Evolutionary conservation across 2,113 vertebrate genomes (phyloP).

Genomic region (Saguinus imperator): DNA sequence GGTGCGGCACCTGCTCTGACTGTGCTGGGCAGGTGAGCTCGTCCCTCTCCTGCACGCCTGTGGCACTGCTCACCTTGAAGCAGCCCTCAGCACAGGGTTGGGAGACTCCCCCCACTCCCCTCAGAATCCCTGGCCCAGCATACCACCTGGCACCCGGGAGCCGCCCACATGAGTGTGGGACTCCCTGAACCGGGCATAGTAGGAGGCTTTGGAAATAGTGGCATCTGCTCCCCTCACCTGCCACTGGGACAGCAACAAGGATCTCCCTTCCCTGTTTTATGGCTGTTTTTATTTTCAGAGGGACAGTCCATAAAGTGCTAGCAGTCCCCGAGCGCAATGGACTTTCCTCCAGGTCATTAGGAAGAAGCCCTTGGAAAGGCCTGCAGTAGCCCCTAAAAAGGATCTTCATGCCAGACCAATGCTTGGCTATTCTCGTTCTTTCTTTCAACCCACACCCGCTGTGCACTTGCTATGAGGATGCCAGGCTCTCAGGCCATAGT

Average conservation of each 20-base stretch:
- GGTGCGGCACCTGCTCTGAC: neutral
- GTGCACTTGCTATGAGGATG: accelerated
- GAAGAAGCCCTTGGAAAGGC: neutral
- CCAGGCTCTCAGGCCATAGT: neutral
- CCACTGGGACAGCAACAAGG: neutral
- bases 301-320: neutral
- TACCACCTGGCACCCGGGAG: neutral
- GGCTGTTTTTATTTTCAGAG: neutral
- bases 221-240: neutral
- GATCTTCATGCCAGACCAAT: neutral
- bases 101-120: neutral
- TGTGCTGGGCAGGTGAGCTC: neutral
- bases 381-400: neutral
- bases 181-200: neutral
- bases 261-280: neutral
- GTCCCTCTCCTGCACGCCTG: neutral
- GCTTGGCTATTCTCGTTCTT: neutral
- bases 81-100: neutral
- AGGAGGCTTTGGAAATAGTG: neutral
- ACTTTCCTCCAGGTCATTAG: neutral
- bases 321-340: neutral
- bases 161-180: accelerated
- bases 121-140: neutral
- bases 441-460: neutral
- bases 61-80: no score